Percentiles rank a stretch among this genome's conserved stretches.
These are phyloP conservation scores for Elysia chlorotica DNA, from an alignment of 1,140 invertebrate species.

Conservation along the genomic window DNA sequence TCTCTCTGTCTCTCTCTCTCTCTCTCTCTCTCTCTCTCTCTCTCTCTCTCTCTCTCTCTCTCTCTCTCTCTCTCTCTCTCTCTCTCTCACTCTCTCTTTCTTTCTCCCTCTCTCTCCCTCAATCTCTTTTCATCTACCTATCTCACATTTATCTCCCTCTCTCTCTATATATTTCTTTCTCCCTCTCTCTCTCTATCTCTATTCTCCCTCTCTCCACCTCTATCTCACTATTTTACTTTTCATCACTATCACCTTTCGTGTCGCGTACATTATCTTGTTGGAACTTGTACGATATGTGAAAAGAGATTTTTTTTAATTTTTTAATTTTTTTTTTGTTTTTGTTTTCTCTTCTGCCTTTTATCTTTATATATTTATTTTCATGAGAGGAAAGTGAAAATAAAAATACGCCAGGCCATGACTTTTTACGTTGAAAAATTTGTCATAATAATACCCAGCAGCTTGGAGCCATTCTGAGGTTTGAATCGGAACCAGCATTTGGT, in stretches of 20 bases:
- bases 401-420: not conserved
- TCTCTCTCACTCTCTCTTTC: conserved; percentile 2
- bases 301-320: no score
- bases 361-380: not conserved
- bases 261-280: not conserved
- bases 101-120: not conserved
- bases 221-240: not conserved
- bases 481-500: no score
- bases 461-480: no score
- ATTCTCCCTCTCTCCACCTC: not conserved
- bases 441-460: no score
- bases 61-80: conserved; percentile 8
- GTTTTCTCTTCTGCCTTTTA: not conserved
- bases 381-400: not conserved
- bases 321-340: not conserved
- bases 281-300: no score
- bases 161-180: not conserved
- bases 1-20: not conserved
- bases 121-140: not conserved
- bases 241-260: not conserved
- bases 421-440: not conserved
- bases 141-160: not conserved
- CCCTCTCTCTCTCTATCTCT: conserved; percentile 3
- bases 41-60: conserved; percentile 6
- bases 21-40: not conserved